phyloP scores from a whole-genome alignment of 2,113 vertebrate genomes.

The Enhydra lutris region DNA sequence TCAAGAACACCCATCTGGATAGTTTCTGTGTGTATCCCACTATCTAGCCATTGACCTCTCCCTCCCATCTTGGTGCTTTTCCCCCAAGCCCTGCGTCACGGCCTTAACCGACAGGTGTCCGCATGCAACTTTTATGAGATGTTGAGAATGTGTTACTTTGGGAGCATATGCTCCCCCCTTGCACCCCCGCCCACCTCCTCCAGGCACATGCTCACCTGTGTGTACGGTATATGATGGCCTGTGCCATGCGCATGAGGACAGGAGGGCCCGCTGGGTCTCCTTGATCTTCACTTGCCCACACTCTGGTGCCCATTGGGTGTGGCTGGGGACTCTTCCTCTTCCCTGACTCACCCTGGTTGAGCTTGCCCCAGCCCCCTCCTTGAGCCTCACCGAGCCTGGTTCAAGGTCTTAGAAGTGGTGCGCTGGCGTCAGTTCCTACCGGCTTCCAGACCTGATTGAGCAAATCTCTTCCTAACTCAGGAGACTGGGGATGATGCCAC shows the following conservation, averaged over 20 bases:
- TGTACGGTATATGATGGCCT: too few relatives aligned
- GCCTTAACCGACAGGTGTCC: background rate
- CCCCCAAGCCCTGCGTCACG: background rate
- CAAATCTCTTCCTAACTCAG: background rate
- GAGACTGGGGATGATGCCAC: background rate
- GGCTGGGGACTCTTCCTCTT: background rate
- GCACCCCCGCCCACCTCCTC: rapidly evolving
- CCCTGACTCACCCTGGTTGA: background rate
- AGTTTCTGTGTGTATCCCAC: background rate
- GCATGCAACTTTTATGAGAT: background rate
- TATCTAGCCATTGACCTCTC: background rate
- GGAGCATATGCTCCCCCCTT: background rate
- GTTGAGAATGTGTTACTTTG: background rate
- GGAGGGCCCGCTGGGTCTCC: background rate
- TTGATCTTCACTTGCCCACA: background rate
- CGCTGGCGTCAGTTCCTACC: background rate
- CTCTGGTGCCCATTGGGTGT: background rate
- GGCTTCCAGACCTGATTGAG: background rate
- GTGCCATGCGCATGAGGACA: background rate
- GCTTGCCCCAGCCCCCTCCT: too few relatives aligned
- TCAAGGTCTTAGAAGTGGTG: background rate
- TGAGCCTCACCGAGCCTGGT: background rate
- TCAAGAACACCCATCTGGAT: background rate
- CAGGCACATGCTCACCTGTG: background rate
- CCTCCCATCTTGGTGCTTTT: background rate